Percentiles rank a stretch among this genome's conserved stretches.
These are phyloP conservation scores for Andrena cerasifolii DNA, from an alignment of 1,140 invertebrate genomes.

Conservation along the genomic window DNA sequence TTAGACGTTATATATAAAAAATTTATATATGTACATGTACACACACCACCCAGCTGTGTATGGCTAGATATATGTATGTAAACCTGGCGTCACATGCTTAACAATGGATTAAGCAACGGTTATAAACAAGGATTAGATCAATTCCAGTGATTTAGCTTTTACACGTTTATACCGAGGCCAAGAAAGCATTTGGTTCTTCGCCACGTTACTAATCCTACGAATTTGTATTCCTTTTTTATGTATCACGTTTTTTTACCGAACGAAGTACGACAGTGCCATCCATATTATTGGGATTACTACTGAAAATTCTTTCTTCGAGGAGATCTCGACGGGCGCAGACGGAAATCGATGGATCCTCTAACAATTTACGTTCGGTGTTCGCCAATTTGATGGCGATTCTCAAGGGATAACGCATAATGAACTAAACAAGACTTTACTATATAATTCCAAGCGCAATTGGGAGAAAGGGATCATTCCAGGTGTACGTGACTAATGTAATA, in stretches of 20 bases:
- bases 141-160: slow-evolving; percentile 48
- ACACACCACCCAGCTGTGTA: neutral
- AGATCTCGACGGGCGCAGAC: neutral
- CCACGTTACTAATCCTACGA: slow-evolving; percentile 46
- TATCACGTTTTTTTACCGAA: slow-evolving; percentile 36
- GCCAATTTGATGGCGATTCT: slow-evolving; percentile 4
- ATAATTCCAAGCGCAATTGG: slow-evolving; percentile 13
- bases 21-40: slow-evolving; percentile 12
- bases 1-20: slow-evolving; percentile 26
- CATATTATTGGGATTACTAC: slow-evolving; percentile 15
- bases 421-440: neutral
- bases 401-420: neutral
- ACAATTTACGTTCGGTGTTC: slow-evolving; percentile 6
- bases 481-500: slow-evolving; percentile 22
- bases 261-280: slow-evolving; percentile 15
- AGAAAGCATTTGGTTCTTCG: slow-evolving; percentile 54
- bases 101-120: slow-evolving; percentile 13
- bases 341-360: slow-evolving; percentile 1
- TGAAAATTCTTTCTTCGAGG: slow-evolving; percentile 6
- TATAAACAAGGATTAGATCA: slow-evolving; percentile 13
- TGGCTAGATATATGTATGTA: slow-evolving; percentile 17
- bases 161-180: slow-evolving; percentile 51
- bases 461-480: slow-evolving; percentile 39
- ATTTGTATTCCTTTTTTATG: slow-evolving; percentile 54
- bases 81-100: slow-evolving; percentile 27